Evolutionary conservation across 2,113 vertebrate genomes (phyloP).

Genomic region (Octodon degus): DNA sequence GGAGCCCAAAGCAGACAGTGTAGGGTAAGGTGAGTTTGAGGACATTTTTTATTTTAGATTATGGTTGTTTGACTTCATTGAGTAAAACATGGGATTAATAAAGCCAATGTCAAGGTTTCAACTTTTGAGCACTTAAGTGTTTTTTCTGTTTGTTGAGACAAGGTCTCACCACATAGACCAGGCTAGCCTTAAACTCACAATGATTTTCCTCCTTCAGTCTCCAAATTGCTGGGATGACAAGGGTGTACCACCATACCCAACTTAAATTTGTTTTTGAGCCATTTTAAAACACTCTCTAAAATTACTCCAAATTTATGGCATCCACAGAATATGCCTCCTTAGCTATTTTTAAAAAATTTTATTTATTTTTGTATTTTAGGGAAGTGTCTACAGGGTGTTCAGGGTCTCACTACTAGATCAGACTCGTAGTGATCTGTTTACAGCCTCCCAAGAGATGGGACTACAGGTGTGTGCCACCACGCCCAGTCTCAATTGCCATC

Average conservation of each 20-base stretch:
- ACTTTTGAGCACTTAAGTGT: constrained; percentile 3
- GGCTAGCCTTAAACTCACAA: background rate
- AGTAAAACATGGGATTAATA: constrained; percentile 27
- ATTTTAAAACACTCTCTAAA: constrained; percentile 52
- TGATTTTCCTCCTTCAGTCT: background rate
- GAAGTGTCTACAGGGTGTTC: too few species aligned
- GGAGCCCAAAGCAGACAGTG: background rate
- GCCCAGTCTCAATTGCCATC: too few species aligned
- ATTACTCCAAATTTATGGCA: background rate
- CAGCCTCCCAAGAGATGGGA: too few species aligned
- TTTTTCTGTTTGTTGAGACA: background rate
- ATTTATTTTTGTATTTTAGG: too few species aligned
- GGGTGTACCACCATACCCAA: background rate
- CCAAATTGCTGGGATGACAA: background rate
- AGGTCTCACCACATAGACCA: background rate
- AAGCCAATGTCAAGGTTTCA: constrained; percentile 13
- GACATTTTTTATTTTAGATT: constrained; percentile 38
- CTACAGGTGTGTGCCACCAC: too few species aligned
- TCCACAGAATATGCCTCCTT: background rate
- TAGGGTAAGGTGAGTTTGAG: background rate
- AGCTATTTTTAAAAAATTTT: too few species aligned
- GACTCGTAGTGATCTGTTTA: too few species aligned
- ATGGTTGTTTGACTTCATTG: background rate
- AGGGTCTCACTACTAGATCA: too few species aligned
- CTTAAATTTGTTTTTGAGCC: constrained; percentile 24